A percentile compares a stretch with the other conserved stretches of the same genome.
Conservation (phyloP, 1,140 invertebrate genomes). For the Colletes gigas region DNA sequence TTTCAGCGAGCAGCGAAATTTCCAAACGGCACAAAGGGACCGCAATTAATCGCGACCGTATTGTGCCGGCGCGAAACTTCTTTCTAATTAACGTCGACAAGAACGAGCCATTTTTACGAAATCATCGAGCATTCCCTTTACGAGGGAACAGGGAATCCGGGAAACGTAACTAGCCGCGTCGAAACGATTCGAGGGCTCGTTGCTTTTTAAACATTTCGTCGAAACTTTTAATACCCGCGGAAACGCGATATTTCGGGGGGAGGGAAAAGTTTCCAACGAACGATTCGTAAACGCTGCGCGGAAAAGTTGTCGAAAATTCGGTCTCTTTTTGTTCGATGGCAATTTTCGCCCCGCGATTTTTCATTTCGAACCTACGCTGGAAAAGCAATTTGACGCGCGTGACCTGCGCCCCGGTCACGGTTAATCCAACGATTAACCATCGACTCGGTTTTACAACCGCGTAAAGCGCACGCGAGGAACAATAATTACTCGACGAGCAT, state of each 20-base stretch:
- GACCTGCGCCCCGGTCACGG: too few species aligned
- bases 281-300: too few species aligned
- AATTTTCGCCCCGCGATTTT: background rate
- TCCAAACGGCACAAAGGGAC: background rate
- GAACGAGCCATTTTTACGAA: too few species aligned
- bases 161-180: too few species aligned
- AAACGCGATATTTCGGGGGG: too few species aligned
- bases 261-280: too few species aligned
- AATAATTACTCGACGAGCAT: conserved; percentile 16
- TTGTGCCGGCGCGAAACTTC: background rate
- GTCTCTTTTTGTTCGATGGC: background rate
- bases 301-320: background rate
- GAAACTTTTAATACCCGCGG: too few species aligned
- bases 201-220: too few species aligned
- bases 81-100: background rate
- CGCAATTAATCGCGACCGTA: background rate
- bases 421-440: background rate
- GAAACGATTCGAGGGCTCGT: too few species aligned
- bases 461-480: background rate
- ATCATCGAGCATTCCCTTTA: too few species aligned
- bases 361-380: background rate
- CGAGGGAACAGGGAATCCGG: too few species aligned
- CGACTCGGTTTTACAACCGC: background rate
- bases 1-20: background rate
- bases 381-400: background rate